These are phyloP conservation scores for Hecatera dysodea DNA, from an alignment of 2,888 invertebrate species.

Conservation along the genomic window DNA sequence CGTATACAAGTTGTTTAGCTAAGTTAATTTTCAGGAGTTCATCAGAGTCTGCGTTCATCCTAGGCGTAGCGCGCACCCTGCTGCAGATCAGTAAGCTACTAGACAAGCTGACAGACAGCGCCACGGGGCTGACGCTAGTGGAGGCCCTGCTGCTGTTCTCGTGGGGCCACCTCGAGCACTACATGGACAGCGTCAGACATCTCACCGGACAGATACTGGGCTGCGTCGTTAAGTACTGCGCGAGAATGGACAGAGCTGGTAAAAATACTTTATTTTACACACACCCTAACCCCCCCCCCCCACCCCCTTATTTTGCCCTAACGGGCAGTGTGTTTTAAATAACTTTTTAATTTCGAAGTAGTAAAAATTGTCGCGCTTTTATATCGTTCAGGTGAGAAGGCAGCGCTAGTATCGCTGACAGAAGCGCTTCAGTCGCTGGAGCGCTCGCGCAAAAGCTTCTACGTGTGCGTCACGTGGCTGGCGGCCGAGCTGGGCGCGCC, in stretches of 20 bases:
- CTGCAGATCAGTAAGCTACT: constrained; percentile 76
- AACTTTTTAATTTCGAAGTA: too few species aligned
- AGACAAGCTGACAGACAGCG: constrained; percentile 34
- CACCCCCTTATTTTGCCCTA: too few species aligned
- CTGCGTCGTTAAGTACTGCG: constrained; percentile 75
- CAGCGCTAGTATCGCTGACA: constrained; percentile 74
- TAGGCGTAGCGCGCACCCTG: constrained; percentile 79
- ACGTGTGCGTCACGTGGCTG: constrained; percentile 73
- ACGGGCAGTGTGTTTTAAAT: too few species aligned
- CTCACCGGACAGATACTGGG: constrained; percentile 87
- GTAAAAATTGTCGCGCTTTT: too few species aligned
- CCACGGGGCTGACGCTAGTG: constrained; percentile 63
- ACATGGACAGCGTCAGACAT: constrained; percentile 92
- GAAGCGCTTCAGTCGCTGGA: constrained; percentile 75
- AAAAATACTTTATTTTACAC: too few species aligned
- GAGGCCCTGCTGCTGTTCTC: constrained; percentile 81
- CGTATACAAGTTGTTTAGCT: not conserved
- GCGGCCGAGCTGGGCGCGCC: constrained; percentile 65
- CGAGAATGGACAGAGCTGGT: constrained; percentile 76
- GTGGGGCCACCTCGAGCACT: constrained; percentile 92
- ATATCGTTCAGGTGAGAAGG: constrained; percentile 68
- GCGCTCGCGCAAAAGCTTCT: constrained; percentile 74
- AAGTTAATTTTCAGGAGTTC: constrained; percentile 72
- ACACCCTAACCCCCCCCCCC: too few species aligned
- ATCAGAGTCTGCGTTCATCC: constrained; percentile 78